Conservation (phyloP, 2,888 invertebrate genomes). For the Drosophila yooni region DNA sequence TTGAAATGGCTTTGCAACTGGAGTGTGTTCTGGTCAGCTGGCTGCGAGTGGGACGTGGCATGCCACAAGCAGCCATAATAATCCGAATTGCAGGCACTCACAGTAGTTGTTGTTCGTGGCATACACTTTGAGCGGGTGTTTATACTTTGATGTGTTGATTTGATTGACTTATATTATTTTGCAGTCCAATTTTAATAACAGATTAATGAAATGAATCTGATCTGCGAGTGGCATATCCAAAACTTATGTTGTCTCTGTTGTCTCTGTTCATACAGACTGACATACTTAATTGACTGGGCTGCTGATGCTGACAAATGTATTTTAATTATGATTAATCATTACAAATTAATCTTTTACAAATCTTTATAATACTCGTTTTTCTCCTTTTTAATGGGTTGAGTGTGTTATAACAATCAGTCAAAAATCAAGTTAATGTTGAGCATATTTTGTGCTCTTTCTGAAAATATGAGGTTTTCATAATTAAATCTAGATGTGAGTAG, state of each 20-base stretch:
- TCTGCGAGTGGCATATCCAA: background rate
- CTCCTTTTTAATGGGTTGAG: background rate
- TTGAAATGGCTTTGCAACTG: constrained; percentile 34
- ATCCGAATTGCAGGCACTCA: constrained; percentile 26
- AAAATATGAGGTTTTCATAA: background rate
- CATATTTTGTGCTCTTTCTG: background rate
- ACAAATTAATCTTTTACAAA: background rate
- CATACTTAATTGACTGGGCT: background rate
- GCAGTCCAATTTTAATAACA: background rate
- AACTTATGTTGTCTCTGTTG: background rate
- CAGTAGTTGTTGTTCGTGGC: constrained; percentile 8
- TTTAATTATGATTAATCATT: background rate
- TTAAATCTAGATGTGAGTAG: background rate
- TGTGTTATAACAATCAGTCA: no score
- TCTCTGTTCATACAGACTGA: background rate
- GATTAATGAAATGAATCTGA: background rate
- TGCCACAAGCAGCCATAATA: constrained; percentile 62
- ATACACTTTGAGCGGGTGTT: constrained; percentile 12
- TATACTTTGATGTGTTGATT: background rate
- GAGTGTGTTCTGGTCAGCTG: constrained; percentile 29
- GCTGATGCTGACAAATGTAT: background rate
- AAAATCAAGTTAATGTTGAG: background rate
- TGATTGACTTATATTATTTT: background rate
- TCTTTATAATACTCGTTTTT: background rate
- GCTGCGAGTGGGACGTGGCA: constrained; percentile 12